These are phyloP conservation scores for Habroteleia sp. DNA, from an alignment of 2,888 invertebrate species.

Conservation along the genomic window DNA sequence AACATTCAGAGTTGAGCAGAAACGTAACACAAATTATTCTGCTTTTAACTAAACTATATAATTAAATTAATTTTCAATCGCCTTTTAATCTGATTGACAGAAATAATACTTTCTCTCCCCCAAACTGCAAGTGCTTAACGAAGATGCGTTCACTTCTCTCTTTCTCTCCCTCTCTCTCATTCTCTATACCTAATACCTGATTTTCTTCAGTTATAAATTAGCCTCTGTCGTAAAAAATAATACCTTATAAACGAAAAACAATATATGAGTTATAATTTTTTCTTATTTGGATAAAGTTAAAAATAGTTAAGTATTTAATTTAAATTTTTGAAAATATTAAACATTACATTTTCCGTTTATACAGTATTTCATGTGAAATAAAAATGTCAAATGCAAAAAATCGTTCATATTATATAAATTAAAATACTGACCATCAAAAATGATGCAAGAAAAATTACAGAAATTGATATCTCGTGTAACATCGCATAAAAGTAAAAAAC, in stretches of 20 bases:
- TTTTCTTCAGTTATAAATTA: constrained; percentile 28
- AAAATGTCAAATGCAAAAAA: constrained; percentile 12
- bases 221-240: constrained; percentile 31
- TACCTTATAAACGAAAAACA: constrained; percentile 15
- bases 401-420: no score
- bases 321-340: not conserved
- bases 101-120: constrained; percentile 8
- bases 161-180: no score
- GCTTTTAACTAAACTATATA: constrained; percentile 2
- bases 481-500: not conserved
- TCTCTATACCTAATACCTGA: constrained; percentile 28
- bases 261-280: not conserved
- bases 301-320: no score
- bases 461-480: no score
- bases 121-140: constrained; percentile 14
- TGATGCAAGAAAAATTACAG: no score
- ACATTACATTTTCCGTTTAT: constrained; percentile 7
- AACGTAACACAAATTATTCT: constrained; percentile 3
- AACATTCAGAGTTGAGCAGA: constrained; percentile 23
- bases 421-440: not conserved
- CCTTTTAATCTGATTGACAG: not conserved
- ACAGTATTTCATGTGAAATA: constrained; percentile 8
- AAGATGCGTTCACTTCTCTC: constrained; percentile 1
- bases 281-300: no score
- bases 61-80: not conserved